These are phyloP conservation scores for Notoglanidium macrostoma DNA, from an alignment of 2,797 vertebrate genomes.

Conservation along the genomic window DNA sequence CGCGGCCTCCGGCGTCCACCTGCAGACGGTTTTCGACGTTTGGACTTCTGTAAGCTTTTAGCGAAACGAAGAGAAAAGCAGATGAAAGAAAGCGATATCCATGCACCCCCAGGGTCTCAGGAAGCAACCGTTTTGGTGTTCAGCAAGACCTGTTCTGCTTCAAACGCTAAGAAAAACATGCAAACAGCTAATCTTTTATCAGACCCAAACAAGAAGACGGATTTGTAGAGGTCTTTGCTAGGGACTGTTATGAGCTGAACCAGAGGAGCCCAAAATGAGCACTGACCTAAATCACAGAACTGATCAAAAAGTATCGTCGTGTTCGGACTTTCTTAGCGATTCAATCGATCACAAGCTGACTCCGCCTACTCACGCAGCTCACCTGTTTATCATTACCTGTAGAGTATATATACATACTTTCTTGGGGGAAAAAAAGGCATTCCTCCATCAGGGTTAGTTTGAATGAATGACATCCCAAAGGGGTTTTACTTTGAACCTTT, in stretches of 20 bases:
- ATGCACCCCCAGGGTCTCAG: conserved; percentile 36
- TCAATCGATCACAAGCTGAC: not conserved
- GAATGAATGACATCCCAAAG: not conserved
- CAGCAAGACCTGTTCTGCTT: conserved; percentile 35
- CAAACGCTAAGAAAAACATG: conserved; percentile 18
- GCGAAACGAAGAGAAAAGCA: conserved; percentile 30
- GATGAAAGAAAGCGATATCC: conserved; percentile 42
- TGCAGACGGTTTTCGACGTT: conserved; percentile 45
- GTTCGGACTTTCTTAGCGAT: not conserved
- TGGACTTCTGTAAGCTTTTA: conserved; percentile 33
- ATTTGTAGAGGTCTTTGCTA: not conserved
- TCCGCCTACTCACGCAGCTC: not conserved
- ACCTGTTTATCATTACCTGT: not conserved
- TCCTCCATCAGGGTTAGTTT: not conserved
- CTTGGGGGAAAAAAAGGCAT: not conserved
- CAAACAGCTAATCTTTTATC: conserved; percentile 28
- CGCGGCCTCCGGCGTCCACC: conserved; percentile 43
- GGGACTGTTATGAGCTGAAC: conserved; percentile 9
- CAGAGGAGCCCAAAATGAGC: not conserved
- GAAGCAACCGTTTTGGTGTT: conserved; percentile 42
- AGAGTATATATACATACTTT: not conserved
- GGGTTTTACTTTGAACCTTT: not conserved
- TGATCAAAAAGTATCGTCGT: not conserved
- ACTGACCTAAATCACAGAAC: not conserved
- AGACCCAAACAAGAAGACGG: conserved; percentile 32